Evolutionary conservation across 2,797 vertebrate species (phyloP).

Genomic region (Pristis pectinata): DNA sequence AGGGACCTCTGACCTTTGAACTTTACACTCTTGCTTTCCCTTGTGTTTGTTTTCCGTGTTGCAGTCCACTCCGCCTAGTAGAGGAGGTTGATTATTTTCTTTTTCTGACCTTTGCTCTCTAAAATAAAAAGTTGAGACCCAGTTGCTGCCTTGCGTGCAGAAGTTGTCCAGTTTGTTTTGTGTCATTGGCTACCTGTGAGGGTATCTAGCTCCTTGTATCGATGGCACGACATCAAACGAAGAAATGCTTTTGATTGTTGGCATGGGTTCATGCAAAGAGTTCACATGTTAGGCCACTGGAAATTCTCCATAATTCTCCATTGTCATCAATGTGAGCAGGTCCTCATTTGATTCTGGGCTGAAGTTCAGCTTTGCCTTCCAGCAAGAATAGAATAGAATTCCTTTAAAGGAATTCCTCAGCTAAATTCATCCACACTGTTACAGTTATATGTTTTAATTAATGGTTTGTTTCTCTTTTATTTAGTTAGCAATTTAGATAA

Average conservation of each 20-base stretch:
- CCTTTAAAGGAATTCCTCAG: conserved; percentile 4
- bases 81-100: conserved; percentile 15
- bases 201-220: background rate
- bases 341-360: background rate
- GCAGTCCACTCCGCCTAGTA: background rate
- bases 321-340: background rate
- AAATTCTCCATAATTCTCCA: background rate
- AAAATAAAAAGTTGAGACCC: background rate
- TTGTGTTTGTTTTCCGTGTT: background rate
- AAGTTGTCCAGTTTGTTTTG: background rate
- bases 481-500: conserved; percentile 24
- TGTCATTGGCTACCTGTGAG: background rate
- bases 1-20: background rate
- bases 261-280: background rate
- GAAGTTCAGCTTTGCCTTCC: background rate
- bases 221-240: background rate
- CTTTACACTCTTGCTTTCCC: background rate
- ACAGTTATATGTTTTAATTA: conserved; percentile 22
- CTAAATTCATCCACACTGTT: conserved; percentile 23
- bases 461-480: conserved; percentile 30
- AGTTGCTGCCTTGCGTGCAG: background rate
- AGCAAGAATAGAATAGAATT: background rate
- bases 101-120: background rate
- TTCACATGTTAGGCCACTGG: background rate
- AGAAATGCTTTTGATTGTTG: background rate